Evolutionary conservation across 2,888 invertebrate genomes (phyloP).

Genomic region (Anthrax anthrax): DNA sequence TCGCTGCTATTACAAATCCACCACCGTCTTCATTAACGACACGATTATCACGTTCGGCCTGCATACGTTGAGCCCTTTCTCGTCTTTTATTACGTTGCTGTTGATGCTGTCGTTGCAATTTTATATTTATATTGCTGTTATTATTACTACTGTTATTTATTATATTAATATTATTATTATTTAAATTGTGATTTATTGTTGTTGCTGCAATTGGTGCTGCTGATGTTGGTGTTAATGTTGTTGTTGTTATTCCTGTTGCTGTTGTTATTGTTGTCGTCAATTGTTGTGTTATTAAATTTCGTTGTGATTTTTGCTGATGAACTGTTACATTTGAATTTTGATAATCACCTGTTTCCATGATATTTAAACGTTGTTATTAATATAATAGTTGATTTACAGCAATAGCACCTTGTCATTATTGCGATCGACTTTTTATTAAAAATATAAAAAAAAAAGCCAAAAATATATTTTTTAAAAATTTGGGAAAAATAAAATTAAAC

Average conservation of each 20-base stretch:
- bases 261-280: constrained; percentile 6
- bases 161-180: background rate
- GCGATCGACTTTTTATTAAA: background rate
- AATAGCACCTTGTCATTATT: background rate
- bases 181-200: background rate
- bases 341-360: background rate
- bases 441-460: background rate
- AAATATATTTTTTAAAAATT: too few relatives aligned
- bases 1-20: constrained; percentile 30
- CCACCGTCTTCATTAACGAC: constrained; percentile 27
- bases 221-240: background rate
- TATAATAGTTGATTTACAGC: background rate
- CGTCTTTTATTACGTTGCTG: constrained; percentile 67
- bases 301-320: constrained; percentile 5
- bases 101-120: constrained; percentile 25
- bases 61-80: constrained; percentile 83
- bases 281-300: constrained; percentile 5
- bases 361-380: background rate
- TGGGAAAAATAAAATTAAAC: too few relatives aligned
- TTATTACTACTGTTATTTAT: constrained; percentile 13
- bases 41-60: constrained; percentile 66
- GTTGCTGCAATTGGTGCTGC: constrained; percentile 4
- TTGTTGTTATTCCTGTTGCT: constrained; percentile 10
- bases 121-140: constrained; percentile 14
- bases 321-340: background rate